Evolutionary conservation across 92 coral and sea anemone species (phyloP), one percentile per base, ranked within the genome.

Genomic region (Nematostella vectensis): DNA sequence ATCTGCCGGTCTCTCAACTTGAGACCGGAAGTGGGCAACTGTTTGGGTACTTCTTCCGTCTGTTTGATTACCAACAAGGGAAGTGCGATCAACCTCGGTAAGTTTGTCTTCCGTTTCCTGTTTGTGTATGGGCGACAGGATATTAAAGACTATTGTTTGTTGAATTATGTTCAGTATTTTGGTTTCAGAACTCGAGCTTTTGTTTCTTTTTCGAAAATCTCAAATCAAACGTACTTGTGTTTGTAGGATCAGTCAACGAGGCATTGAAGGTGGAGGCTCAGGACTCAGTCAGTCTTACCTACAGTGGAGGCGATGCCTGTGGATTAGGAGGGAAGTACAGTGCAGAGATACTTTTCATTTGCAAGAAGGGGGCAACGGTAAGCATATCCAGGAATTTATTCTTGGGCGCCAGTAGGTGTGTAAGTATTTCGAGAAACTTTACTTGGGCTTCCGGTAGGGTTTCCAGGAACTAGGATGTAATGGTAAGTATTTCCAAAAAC

Each of bases 1-100:
- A 75, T 89, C 33, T 89, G 97, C 57, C 80, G 97, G 15, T 68
- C 85, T 12, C 65, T 89, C 18, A 86, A 84, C 62, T 87, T 71
- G 0, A 65, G 37, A 3, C 28, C 79, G 13, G 57, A 26, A 2
- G 78, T 75, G 17, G 45, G 67, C 8, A 68, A 65, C n/a, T 89
- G 97, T 31, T 64, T 40, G 18, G 91, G 81, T 10, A 61, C 77
- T 15, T 78, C 95, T 12, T 76, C 97, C 1, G 83, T 68, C 31
- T 89, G 97, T 55, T 27, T 74, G 60, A 63, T 47, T 25, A 47
- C 44, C 29, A 31, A 31, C 2, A 47, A 55, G 24, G 75, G 74
- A 31, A 33, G 26, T 4, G 38, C 27, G 38, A 17, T 56, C 54
- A 71, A 78, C 58, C 45, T 89, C 22, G 97, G 97, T 89, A 25